These are phyloP conservation scores for Chydorus sphaericus DNA, from an alignment of 2,888 invertebrate genomes.

Conservation along the genomic window DNA sequence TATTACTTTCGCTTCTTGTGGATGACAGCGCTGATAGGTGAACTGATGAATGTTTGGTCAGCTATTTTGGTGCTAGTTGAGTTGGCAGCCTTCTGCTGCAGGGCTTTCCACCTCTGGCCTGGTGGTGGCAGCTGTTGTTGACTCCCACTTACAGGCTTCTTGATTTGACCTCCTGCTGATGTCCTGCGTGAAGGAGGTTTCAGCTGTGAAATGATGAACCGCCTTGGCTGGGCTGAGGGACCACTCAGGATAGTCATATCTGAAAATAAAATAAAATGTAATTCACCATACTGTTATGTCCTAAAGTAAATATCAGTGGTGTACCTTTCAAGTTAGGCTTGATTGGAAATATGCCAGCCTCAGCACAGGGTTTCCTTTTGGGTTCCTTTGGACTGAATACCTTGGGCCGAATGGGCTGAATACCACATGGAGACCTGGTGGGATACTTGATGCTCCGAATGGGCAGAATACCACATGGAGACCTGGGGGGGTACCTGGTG, in stretches of 20 bases:
- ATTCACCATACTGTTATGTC: background rate
- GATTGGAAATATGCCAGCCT: background rate
- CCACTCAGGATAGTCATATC: background rate
- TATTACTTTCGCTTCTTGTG: too few species aligned
- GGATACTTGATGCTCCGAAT: too few species aligned
- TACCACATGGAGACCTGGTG: too few species aligned
- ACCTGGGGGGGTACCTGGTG: too few species aligned
- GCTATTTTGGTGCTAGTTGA: too few species aligned
- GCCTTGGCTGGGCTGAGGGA: background rate
- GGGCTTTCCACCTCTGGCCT: background rate
- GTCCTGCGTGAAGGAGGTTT: too few species aligned
- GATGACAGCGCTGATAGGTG: too few species aligned
- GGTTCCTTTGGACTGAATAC: too few species aligned
- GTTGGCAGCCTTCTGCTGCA: background rate
- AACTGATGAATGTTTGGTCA: too few species aligned
- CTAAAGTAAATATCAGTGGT: background rate
- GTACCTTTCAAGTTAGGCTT: background rate
- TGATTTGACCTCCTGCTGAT: too few species aligned
- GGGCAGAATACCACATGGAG: too few species aligned
- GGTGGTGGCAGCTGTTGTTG: background rate
- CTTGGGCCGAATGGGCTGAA: background rate
- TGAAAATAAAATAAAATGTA: background rate
- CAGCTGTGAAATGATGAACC: background rate
- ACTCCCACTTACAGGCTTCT: too few species aligned
- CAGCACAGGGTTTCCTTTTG: background rate